phyloP scores from a whole-genome alignment of 2,797 vertebrate genomes.

The Crax fasciolata region DNA sequence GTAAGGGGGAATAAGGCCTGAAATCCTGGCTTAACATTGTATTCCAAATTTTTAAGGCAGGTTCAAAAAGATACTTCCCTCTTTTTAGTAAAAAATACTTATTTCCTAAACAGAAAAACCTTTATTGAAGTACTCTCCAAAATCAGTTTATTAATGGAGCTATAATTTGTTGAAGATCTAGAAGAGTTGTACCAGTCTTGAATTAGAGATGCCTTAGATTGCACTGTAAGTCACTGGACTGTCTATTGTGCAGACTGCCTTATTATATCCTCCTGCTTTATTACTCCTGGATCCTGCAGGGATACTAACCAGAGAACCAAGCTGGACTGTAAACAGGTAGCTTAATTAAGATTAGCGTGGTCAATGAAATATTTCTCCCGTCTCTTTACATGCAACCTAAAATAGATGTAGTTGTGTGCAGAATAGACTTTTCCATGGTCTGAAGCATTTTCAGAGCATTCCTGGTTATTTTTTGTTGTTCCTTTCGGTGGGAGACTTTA shows the following conservation, averaged over 20 bases:
- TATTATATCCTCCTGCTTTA: neutral
- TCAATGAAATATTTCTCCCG: neutral
- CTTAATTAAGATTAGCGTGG: neutral
- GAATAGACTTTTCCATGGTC: neutral
- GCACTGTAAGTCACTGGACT: neutral
- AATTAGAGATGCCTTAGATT: constrained; percentile 2
- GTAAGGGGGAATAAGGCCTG: neutral
- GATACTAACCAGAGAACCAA: neutral
- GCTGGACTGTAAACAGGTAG: neutral
- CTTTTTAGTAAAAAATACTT: neutral
- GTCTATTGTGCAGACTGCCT: neutral
- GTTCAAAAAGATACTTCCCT: neutral
- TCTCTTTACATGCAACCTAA: neutral
- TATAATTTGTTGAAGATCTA: constrained; percentile 28
- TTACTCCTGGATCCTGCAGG: neutral
- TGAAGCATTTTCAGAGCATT: neutral
- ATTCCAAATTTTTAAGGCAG: constrained; percentile 18
- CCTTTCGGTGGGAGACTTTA: neutral
- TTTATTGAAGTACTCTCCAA: neutral
- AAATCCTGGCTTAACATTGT: constrained; percentile 30
- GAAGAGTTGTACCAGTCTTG: neutral
- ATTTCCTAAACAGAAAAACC: neutral
- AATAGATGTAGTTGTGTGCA: neutral
- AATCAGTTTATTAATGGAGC: constrained; percentile 21
- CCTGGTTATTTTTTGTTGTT: neutral